Percentiles rank a stretch among this genome's conserved stretches.
phyloP scores from a whole-genome alignment of 92 coral and sea anemone genomes.

The Diadumene lineata region DNA sequence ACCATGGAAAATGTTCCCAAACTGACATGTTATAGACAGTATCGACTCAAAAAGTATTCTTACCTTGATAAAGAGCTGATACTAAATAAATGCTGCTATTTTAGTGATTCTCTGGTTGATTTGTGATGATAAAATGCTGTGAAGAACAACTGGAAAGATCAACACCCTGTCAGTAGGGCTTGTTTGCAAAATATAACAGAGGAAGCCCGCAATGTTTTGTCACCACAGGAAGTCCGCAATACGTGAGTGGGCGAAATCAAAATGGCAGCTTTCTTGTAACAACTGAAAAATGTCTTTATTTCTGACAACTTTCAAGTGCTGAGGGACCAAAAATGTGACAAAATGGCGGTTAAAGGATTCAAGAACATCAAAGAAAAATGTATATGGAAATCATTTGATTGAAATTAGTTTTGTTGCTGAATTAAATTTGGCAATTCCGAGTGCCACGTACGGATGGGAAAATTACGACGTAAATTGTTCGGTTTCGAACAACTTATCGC shows the following conservation, averaged over 20 bases:
- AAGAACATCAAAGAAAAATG: not conserved
- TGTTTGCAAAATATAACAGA: too few species aligned
- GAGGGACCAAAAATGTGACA: not conserved
- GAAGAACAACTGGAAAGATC: too few species aligned
- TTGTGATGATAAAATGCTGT: too few species aligned
- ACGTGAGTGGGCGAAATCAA: not conserved
- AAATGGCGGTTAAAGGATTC: too few species aligned
- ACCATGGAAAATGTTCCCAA: too few species aligned
- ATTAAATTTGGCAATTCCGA: not conserved
- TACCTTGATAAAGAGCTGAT: too few species aligned
- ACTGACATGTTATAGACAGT: too few species aligned
- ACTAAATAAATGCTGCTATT: too few species aligned
- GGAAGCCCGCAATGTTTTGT: not conserved
- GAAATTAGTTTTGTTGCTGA: not conserved
- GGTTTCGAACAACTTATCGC: slow-evolving; percentile 71
- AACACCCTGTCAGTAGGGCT: too few species aligned
- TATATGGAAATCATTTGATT: not conserved
- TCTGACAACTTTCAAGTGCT: not conserved
- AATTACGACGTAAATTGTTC: slow-evolving; percentile 31
- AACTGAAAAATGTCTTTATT: not conserved
- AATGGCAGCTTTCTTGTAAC: not conserved
- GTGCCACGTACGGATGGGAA: not conserved
- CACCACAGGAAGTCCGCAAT: not conserved
- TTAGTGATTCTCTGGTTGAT: too few species aligned
- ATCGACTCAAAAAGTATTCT: too few species aligned